Percentiles rank a stretch among this genome's conserved stretches.
These are phyloP conservation scores for Plebejus anna DNA, from an alignment of 2,888 invertebrate species.

Conservation along the genomic window DNA sequence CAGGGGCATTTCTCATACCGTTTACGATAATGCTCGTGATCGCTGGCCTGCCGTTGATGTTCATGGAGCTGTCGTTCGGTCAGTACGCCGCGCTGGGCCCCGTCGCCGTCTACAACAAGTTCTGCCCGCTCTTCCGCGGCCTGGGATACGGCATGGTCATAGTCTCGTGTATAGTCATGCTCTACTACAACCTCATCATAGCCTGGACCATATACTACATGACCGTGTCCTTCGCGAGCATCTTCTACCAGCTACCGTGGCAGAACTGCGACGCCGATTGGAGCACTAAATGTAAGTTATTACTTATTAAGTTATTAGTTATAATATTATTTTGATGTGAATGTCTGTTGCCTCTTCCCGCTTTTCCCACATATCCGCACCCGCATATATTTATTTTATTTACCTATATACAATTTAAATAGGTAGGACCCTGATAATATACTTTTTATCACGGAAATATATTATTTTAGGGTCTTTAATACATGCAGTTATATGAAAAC, in stretches of 20 bases:
- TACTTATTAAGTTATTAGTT: constrained; percentile 53
- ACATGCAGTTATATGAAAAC: too few species aligned
- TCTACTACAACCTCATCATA: constrained; percentile 87
- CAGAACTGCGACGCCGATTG: constrained; percentile 85
- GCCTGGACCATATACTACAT: constrained; percentile 90
- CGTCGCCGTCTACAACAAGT: constrained; percentile 88
- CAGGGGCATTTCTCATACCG: constrained; percentile 91
- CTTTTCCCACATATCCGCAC: too few species aligned
- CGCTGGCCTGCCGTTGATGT: constrained; percentile 89
- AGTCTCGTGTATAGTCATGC: constrained; percentile 87
- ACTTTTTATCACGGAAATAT: too few species aligned
- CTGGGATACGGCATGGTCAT: constrained; percentile 88
- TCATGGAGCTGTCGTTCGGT: constrained; percentile 91
- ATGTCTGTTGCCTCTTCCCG: too few species aligned
- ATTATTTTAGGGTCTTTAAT: too few species aligned
- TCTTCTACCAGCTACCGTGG: constrained; percentile 84
- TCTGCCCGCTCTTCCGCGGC: constrained; percentile 88
- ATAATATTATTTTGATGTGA: too few species aligned
- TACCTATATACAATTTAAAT: too few species aligned
- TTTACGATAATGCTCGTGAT: constrained; percentile 90
- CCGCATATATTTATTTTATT: too few species aligned
- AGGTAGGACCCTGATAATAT: too few species aligned
- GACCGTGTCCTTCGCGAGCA: constrained; percentile 80
- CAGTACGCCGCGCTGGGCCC: constrained; percentile 90
- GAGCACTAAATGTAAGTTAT: constrained; percentile 82